Evolutionary conservation across 2,888 invertebrate genomes (phyloP).

Genomic region (Euzophera pinguis): DNA sequence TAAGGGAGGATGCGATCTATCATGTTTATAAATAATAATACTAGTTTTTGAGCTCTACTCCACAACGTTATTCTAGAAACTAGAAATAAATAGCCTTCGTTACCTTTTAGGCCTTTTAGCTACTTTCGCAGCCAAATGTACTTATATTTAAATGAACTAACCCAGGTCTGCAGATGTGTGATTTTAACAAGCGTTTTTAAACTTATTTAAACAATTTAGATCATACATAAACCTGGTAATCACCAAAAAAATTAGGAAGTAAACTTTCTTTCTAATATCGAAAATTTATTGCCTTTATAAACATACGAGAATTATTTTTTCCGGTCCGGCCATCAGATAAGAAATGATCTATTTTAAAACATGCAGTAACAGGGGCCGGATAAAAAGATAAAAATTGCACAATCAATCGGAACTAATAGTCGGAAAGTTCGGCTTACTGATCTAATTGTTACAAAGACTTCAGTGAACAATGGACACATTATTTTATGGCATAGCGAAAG

Average conservation of each 20-base stretch:
- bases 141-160: too few relatives aligned
- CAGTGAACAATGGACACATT: constrained; percentile 68
- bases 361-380: constrained; percentile 25
- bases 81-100: too few relatives aligned
- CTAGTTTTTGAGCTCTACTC: too few relatives aligned
- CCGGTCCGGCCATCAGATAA: constrained; percentile 20
- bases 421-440: constrained; percentile 39
- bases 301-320: constrained; percentile 11
- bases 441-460: constrained; percentile 58
- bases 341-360: constrained; percentile 26
- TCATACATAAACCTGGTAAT: neutral
- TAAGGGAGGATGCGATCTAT: too few relatives aligned
- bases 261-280: neutral
- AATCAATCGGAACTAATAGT: constrained; percentile 45
- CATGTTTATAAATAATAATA: too few relatives aligned
- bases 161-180: too few relatives aligned
- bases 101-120: too few relatives aligned
- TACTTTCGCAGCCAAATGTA: too few relatives aligned
- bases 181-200: too few relatives aligned
- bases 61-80: too few relatives aligned
- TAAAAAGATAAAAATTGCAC: constrained; percentile 25
- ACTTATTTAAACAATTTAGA: too few relatives aligned
- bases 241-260: neutral
- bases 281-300: neutral
- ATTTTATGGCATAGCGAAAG: constrained; percentile 68